These are phyloP conservation scores for Apolygus lucorum DNA, from an alignment of 1,140 invertebrate species.

Conservation along the genomic window DNA sequence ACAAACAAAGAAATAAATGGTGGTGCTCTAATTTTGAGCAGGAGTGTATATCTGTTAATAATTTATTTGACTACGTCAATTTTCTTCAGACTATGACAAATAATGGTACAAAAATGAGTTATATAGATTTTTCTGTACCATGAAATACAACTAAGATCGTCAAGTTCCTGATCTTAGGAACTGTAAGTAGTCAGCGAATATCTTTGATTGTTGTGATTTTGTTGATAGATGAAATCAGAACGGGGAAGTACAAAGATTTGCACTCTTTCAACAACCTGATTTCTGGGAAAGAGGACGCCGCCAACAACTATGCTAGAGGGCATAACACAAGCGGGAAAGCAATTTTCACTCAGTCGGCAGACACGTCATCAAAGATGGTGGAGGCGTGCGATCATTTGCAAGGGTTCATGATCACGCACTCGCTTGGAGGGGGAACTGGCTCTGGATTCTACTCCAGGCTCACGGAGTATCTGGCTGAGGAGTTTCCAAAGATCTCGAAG, in stretches of 20 bases:
- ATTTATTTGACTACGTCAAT: no score
- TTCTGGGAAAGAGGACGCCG: constrained; percentile 53
- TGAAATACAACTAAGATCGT: no score
- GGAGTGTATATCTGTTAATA: no score
- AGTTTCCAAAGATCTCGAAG: constrained; percentile 59
- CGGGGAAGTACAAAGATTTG: constrained; percentile 51
- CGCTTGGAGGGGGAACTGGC: constrained; percentile 61
- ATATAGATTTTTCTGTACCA: no score
- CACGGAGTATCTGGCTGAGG: constrained; percentile 52
- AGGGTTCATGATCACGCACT: constrained; percentile 65
- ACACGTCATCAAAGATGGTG: constrained; percentile 49
- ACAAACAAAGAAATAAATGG: no score
- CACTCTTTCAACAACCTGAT: constrained; percentile 49
- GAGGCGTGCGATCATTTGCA: constrained; percentile 69
- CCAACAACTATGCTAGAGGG: constrained; percentile 52
- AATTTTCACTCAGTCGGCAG: constrained; percentile 57
- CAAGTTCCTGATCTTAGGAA: no score
- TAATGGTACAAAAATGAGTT: no score
- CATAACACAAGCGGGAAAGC: constrained; percentile 74
- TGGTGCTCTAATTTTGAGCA: no score
- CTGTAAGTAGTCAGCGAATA: no score
- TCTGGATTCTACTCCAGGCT: constrained; percentile 56
- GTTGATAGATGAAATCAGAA: constrained; percentile 54
- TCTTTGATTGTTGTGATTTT: no score
- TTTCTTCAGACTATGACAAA: no score